Evolutionary conservation across 2,888 invertebrate genomes (phyloP), one percentile per base, ranked within the genome.

Genomic region (Scaeva pyrastri): DNA sequence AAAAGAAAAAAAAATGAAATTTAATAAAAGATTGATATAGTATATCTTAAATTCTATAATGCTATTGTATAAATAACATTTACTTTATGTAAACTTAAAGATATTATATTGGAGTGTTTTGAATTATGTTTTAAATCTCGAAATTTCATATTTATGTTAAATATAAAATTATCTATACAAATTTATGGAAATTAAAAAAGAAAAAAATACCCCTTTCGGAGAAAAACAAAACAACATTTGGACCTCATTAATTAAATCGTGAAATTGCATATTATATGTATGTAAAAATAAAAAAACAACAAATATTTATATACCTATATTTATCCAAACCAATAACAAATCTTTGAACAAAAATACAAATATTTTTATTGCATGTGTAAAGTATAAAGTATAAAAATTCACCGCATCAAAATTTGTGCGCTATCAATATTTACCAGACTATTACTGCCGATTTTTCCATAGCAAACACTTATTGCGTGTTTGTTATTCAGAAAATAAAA

Each of bases 211-310:
- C 72, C 31, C 76, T 85, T 85, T 81, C 85, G 81, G 76, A 77
- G 81, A 77, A 77, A 83, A 43, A 62, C 62, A 60, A 80, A 73
- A 84, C 88, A 88, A 88, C 88, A 85, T 88, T 88, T 85, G 88
- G 85, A 88, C 88, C 88, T 88, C 88, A 88, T 85, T 85, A 88
- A 75, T 80, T 76, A 87, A 87, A 84, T 64, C 60, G 43, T 83
- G 76, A 83, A 84, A 84, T 87, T 87, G 79, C 68, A 73, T 78
- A 84, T 75, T 73, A 14, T 52, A 19, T 48, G 11, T 50, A 73
- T 83, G 79, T 70, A 83, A 31, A 31, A 31, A 31, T 5, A 31
- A 4, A 31, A 31, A 31, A 31, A 31, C 31, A 31, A n/a, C n/a
- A 76, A 83, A 72, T 86, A 78, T 82, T 78, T 82, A 82, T 81